Evolutionary conservation across 1,140 invertebrate species (phyloP).

Genomic region (Atta cephalotes): DNA sequence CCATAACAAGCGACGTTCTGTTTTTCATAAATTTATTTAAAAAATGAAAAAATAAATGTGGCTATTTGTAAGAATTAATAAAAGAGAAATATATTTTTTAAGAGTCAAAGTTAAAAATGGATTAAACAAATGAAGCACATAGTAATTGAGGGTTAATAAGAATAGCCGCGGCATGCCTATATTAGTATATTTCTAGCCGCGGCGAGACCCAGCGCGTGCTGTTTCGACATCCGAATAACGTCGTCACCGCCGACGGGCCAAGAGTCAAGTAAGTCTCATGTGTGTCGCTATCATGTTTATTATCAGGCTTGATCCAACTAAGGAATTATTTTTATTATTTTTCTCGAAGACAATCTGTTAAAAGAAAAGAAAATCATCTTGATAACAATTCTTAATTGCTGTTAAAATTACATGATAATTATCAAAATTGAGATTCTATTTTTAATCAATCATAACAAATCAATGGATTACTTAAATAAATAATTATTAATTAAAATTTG

Average conservation of each 20-base stretch:
- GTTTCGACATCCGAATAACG: slow-evolving; percentile 91
- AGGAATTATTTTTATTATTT: slow-evolving; percentile 41
- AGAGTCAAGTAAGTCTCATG: slow-evolving; percentile 88
- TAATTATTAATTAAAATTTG: slow-evolving; percentile 20
- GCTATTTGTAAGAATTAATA: background rate
- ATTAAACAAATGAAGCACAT: slow-evolving; percentile 44
- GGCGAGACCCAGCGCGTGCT: slow-evolving; percentile 90
- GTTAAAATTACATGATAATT: background rate
- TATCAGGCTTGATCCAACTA: slow-evolving; percentile 59
- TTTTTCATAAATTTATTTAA: background rate
- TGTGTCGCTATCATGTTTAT: slow-evolving; percentile 78
- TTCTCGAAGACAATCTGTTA: background rate
- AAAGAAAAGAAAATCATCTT: background rate
- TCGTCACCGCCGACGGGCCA: slow-evolving; percentile 86
- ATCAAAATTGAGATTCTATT: background rate
- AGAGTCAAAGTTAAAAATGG: background rate
- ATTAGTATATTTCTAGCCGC: slow-evolving; percentile 88
- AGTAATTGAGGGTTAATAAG: slow-evolving; percentile 62
- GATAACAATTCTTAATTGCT: background rate
- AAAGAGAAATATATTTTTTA: background rate
- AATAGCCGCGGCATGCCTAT: slow-evolving; percentile 82
- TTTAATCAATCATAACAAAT: background rate
- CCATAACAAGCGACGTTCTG: background rate
- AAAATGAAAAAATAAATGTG: background rate
- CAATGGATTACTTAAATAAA: background rate